Evolutionary conservation across 1,140 invertebrate species (phyloP).

Genomic region (Aleiodes sp.): DNA sequence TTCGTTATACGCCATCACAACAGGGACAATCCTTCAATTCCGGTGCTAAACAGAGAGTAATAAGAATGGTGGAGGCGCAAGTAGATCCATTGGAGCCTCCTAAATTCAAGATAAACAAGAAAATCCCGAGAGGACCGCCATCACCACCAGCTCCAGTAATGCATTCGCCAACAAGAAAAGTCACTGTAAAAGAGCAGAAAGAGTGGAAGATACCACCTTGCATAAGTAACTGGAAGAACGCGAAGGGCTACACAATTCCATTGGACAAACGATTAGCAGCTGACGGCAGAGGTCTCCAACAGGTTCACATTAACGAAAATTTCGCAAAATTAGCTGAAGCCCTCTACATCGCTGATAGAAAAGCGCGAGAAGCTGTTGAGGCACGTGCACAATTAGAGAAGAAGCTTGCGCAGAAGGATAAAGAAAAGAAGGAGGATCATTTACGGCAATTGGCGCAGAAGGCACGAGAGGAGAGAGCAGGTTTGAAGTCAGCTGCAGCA

Average conservation of each 20-base stretch:
- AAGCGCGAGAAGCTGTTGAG: conserved; percentile 96
- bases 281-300: conserved; percentile 96
- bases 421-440: conserved; percentile 98
- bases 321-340: conserved; percentile 98
- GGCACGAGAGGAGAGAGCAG: conserved; percentile 94
- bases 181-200: conserved; percentile 98
- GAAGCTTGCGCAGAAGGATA: conserved; percentile 97
- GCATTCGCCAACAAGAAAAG: conserved; percentile 97
- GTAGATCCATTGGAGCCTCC: conserved; percentile 99
- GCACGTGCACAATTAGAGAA: conserved; percentile 95
- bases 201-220: conserved; percentile 99
- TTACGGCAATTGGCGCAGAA: conserved; percentile 92
- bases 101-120: conserved; percentile 93
- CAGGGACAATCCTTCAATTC: conserved; percentile 96
- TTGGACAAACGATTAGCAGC: conserved; percentile 98
- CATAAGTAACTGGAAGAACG: conserved; percentile 99
- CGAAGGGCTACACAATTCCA: conserved; percentile 97
- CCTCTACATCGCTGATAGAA: conserved; percentile 97
- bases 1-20: conserved; percentile 97
- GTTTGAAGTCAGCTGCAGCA: conserved; percentile 70
- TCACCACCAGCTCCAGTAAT: conserved; percentile 97
- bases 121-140: conserved; percentile 96
- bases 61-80: conserved; percentile 95
- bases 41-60: conserved; percentile 96
- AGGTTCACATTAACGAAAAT: conserved; percentile 98